These are phyloP conservation scores for Gastrophysa polygoni DNA, from an alignment of 2,888 invertebrate species.

Conservation along the genomic window DNA sequence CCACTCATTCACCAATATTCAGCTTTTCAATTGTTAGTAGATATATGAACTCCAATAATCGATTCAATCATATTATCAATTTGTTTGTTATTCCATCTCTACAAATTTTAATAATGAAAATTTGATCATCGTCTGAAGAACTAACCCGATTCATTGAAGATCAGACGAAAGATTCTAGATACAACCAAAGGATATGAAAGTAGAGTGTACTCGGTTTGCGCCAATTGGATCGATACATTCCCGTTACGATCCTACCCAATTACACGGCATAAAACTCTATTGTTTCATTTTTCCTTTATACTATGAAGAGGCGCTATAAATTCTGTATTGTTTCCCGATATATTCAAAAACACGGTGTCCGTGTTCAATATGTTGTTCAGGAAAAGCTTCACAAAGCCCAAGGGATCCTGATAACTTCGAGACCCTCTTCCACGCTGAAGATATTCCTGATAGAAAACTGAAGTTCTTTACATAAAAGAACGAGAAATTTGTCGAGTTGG, in stretches of 20 bases:
- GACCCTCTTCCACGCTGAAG: constrained; percentile 35
- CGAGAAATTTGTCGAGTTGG: constrained; percentile 19
- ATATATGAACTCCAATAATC: no score
- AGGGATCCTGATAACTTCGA: constrained; percentile 41
- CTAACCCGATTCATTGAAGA: no score
- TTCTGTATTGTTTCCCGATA: constrained; percentile 39
- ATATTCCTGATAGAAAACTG: constrained; percentile 20
- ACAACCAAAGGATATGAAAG: no score
- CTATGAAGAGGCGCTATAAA: constrained; percentile 19
- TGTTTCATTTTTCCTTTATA: constrained; percentile 17
- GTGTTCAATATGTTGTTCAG: constrained; percentile 41
- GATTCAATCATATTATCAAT: no score
- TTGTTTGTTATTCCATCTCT: no score
- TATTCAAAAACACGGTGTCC: constrained; percentile 43
- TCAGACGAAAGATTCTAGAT: no score
- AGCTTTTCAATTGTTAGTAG: no score
- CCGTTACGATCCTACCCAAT: constrained; percentile 6
- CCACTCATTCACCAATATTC: no score
- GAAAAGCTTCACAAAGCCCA: constrained; percentile 32
- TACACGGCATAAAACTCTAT: constrained; percentile 5
- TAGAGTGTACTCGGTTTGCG: not conserved
- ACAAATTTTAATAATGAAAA: no score
- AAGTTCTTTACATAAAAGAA: constrained; percentile 35
- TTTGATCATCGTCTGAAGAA: no score
- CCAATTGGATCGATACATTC: not conserved